These are phyloP conservation scores for Melanostoma scalare DNA, from an alignment of 2,888 invertebrate species.

Conservation along the genomic window DNA sequence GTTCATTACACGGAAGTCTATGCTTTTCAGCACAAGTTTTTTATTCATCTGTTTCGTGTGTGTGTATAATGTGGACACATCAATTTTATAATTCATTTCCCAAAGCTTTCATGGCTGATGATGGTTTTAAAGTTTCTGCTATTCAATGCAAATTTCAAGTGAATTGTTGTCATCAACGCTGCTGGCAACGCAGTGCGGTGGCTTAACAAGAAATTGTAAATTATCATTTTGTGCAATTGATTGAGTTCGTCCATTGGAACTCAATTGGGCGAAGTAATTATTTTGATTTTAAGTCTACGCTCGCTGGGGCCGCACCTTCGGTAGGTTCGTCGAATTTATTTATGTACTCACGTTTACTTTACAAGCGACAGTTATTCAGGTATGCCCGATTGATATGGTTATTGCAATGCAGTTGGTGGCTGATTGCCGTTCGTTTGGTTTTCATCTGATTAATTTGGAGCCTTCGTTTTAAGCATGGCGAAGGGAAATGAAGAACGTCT, in stretches of 20 bases:
- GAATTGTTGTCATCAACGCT: background rate
- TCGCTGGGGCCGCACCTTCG: background rate
- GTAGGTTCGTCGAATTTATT: too few relatives aligned
- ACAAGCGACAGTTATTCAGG: too few relatives aligned
- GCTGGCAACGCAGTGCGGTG: too few relatives aligned
- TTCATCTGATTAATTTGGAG: too few relatives aligned
- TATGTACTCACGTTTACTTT: too few relatives aligned
- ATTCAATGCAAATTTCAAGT: conserved; percentile 3
- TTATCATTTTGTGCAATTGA: conserved; percentile 8
- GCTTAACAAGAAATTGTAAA: background rate
- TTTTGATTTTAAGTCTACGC: background rate
- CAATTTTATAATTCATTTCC: background rate
- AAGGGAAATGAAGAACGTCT: too few relatives aligned
- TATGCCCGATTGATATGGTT: too few relatives aligned
- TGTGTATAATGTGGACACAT: background rate
- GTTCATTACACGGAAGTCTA: background rate
- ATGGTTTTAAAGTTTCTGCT: background rate
- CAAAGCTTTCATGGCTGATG: background rate
- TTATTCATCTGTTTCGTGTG: background rate
- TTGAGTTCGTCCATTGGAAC: background rate
- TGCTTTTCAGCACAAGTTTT: too few relatives aligned
- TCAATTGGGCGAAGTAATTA: conserved; percentile 28
- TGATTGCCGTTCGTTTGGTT: too few relatives aligned
- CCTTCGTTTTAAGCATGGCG: too few relatives aligned
- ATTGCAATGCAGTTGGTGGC: too few relatives aligned